phyloP scores from a whole-genome alignment of 1,140 invertebrate genomes.

The Bombus waltoni region DNA sequence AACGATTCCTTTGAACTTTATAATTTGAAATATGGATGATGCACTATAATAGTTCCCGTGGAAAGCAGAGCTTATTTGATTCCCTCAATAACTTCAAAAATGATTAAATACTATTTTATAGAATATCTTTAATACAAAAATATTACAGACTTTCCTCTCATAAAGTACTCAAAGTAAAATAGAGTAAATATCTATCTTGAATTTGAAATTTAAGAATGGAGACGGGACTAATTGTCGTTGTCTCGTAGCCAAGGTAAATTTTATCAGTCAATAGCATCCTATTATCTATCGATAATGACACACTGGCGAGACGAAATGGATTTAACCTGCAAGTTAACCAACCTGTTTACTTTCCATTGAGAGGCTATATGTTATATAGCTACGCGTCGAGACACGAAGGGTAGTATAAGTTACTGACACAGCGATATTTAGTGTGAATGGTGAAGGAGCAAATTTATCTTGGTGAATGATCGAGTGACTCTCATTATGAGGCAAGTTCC shows the following conservation, averaged over 20 bases:
- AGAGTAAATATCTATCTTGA: too few relatives aligned
- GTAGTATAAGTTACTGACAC: not conserved
- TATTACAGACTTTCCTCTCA: too few relatives aligned
- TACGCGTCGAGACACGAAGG: not conserved
- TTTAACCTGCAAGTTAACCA: not conserved
- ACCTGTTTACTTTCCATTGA: not conserved
- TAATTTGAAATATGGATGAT: too few relatives aligned
- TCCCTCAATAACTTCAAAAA: too few relatives aligned
- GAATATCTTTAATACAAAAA: too few relatives aligned
- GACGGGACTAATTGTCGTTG: not conserved
- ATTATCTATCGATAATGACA: constrained; percentile 1
- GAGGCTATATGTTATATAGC: not conserved
- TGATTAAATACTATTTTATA: too few relatives aligned
- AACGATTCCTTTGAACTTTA: too few relatives aligned
- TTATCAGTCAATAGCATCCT: not conserved
- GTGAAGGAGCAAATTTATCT: not conserved
- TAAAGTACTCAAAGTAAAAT: too few relatives aligned
- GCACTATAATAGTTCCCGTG: too few relatives aligned
- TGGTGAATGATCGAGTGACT: constrained; percentile 4
- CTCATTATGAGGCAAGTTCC: not conserved
- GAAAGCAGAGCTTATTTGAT: too few relatives aligned
- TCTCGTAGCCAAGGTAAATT: not conserved
- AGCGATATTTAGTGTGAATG: not conserved
- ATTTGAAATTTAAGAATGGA: not conserved
- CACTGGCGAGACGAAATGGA: not conserved